phyloP scores from a whole-genome alignment of 2,888 invertebrate genomes.

The Rotaria sp. region DNA sequence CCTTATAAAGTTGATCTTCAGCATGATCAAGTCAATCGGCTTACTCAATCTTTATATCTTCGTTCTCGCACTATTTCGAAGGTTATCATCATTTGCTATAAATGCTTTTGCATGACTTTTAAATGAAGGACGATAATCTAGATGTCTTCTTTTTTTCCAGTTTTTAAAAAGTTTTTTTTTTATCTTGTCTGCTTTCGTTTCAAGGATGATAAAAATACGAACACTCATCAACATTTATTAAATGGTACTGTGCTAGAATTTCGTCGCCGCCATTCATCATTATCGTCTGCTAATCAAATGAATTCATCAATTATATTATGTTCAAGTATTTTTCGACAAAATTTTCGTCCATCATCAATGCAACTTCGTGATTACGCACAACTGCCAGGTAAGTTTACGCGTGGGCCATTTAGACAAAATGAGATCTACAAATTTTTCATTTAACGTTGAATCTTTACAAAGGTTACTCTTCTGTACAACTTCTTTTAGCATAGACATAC shows the following conservation, averaged over 20 bases:
- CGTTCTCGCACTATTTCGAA: not conserved
- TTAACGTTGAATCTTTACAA: too few species aligned
- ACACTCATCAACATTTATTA: not conserved
- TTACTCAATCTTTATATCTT: too few species aligned
- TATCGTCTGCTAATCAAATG: not conserved
- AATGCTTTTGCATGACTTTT: not conserved
- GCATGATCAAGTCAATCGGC: too few species aligned
- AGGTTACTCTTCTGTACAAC: too few species aligned
- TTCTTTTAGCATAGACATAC: too few species aligned
- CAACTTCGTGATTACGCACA: not conserved
- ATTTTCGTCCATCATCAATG: not conserved
- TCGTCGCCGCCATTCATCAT: not conserved
- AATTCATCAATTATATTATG: not conserved
- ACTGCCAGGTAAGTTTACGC: too few species aligned
- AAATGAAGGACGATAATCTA: too few species aligned
- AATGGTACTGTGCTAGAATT: not conserved
- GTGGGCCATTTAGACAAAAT: too few species aligned
- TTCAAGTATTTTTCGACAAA: constrained; percentile 18
- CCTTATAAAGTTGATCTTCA: too few species aligned
- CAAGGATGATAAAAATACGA: not conserved
- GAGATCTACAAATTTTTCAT: too few species aligned
- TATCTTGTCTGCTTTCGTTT: not conserved
- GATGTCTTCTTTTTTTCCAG: too few species aligned
- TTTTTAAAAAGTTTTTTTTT: too few species aligned
- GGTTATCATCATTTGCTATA: not conserved